A percentile compares a stretch with the other conserved stretches of the same genome.
Evolutionary conservation across 2,888 invertebrate species (phyloP).

Genomic region (Koerneria pararmatus): DNA sequence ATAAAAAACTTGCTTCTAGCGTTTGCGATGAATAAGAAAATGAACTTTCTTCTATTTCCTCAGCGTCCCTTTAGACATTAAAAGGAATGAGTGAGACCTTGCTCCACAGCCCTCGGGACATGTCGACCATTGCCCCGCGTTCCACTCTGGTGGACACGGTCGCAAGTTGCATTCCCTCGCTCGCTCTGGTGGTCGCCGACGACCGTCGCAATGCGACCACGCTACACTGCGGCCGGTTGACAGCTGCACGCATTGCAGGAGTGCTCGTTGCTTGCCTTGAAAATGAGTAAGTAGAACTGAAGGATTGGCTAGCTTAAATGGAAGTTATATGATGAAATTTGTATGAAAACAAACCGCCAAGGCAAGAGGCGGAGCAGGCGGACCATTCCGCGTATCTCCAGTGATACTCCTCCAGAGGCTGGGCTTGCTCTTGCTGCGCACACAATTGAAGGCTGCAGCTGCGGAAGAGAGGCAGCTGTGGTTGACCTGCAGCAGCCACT

Average conservation of each 20-base stretch:
- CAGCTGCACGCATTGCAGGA: conserved; percentile 36
- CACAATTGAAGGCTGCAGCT: conserved; percentile 51
- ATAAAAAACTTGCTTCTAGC: no score
- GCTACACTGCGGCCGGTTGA: conserved; percentile 74
- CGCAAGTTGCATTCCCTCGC: conserved; percentile 80
- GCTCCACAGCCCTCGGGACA: conserved; percentile 12
- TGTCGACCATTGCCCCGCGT: conserved; percentile 28
- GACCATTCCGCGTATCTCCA: conserved; percentile 57
- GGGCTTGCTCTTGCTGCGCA: conserved; percentile 32
- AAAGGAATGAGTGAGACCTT: no score
- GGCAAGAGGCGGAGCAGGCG: conserved; percentile 89
- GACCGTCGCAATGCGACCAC: conserved; percentile 80
- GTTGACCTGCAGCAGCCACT: conserved; percentile 33
- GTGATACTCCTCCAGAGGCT: conserved; percentile 23
- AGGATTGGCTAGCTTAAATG: background rate
- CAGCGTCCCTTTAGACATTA: background rate
- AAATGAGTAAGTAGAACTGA: conserved; percentile 23
- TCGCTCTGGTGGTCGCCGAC: conserved; percentile 81
- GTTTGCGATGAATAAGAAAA: no score
- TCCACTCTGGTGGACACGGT: conserved; percentile 81
- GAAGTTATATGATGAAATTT: background rate
- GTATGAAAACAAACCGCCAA: conserved; percentile 67
- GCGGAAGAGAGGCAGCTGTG: conserved; percentile 53
- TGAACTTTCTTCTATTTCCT: no score
- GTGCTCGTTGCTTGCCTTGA: conserved; percentile 23